These are phyloP conservation scores for Tenrec ecaudatus DNA, from an alignment of 2,113 vertebrate species.

Conservation along the genomic window DNA sequence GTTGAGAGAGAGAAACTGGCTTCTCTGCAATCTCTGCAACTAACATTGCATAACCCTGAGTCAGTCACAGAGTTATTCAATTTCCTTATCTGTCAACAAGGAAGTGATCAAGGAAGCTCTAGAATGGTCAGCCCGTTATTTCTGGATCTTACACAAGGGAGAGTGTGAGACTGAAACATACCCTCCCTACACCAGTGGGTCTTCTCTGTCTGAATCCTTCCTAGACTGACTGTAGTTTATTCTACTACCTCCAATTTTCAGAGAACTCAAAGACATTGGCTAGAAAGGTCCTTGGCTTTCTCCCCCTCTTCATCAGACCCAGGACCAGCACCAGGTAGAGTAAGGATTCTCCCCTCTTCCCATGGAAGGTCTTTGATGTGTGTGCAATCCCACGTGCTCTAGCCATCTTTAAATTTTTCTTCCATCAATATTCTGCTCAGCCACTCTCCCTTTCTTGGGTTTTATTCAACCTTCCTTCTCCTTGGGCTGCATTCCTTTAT, in stretches of 20 bases:
- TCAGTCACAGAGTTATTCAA: background rate
- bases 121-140: background rate
- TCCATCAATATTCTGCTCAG: background rate
- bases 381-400: background rate
- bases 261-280: background rate
- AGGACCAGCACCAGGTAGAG: background rate
- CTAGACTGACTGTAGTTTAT: background rate
- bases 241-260: background rate
- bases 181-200: fast-evolving
- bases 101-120: fast-evolving
- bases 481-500: background rate
- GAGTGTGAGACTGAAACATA: background rate
- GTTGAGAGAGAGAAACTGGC: background rate
- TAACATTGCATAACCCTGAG: background rate
- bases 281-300: background rate
- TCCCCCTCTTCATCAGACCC: background rate
- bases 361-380: background rate
- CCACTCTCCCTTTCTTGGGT: background rate
- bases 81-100: background rate
- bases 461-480: background rate
- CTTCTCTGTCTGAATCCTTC: background rate
- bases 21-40: background rate
- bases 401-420: background rate
- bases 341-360: background rate
- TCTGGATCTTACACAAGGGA: no score